These are phyloP conservation scores for Heliconius melpomene DNA, from an alignment of 1,140 invertebrate genomes.

Conservation along the genomic window DNA sequence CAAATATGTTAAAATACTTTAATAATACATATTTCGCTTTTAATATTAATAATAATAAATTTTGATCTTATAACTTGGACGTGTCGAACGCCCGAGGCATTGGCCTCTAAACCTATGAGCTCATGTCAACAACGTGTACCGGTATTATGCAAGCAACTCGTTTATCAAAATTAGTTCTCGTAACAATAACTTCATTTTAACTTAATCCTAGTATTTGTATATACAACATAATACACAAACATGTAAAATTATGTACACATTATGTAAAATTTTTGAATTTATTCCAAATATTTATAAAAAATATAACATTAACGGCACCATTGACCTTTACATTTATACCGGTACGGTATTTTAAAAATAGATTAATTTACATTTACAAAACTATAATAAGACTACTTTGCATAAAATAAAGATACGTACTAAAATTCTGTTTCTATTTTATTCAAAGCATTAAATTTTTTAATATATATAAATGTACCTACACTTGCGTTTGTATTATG, in stretches of 20 bases:
- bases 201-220: background rate
- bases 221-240: background rate
- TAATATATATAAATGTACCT: no score
- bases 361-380: background rate
- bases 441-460: no score
- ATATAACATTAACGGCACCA: background rate
- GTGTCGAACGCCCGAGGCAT: slow-evolving; percentile 18
- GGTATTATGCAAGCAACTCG: slow-evolving; percentile 16
- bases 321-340: background rate
- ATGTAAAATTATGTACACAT: no score
- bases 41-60: background rate
- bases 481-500: no score
- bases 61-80: slow-evolving; percentile 15
- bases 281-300: no score
- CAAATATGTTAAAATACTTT: background rate
- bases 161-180: slow-evolving; percentile 25
- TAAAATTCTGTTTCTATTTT: background rate
- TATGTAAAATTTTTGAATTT: no score
- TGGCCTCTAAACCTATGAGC: slow-evolving; percentile 28
- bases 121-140: slow-evolving; percentile 23
- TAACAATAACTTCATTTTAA: slow-evolving; percentile 24
- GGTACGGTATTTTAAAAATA: background rate
- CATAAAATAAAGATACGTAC: background rate
- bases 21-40: background rate
- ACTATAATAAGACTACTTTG: background rate